Evolutionary conservation across 2,888 invertebrate genomes (phyloP).

Genomic region (Eupithecia vulgata): DNA sequence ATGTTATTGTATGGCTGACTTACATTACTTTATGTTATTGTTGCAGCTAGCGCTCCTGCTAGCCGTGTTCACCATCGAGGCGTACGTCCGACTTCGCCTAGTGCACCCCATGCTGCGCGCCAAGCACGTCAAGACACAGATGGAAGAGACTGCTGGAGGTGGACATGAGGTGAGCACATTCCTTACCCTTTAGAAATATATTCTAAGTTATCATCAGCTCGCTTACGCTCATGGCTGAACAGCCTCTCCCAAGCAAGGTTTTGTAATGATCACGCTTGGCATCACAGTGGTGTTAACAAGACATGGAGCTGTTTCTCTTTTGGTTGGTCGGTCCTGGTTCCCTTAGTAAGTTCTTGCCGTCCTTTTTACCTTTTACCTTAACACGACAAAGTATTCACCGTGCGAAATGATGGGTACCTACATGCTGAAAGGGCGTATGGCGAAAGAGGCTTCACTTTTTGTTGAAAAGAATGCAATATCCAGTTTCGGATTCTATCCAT

Average conservation of each 20-base stretch:
- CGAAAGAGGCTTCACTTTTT: neutral
- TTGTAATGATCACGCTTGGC: neutral
- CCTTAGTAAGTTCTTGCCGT: no score
- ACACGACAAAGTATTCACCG: no score
- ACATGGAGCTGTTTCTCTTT: no score
- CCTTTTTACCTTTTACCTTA: no score
- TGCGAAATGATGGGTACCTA: no score
- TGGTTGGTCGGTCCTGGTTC: no score
- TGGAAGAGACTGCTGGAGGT: constrained; percentile 90
- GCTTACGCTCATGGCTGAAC: neutral
- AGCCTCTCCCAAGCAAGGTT: neutral
- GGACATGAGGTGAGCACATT: constrained; percentile 86
- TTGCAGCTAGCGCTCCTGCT: constrained; percentile 87
- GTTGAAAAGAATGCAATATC: neutral
- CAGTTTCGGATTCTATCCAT: neutral
- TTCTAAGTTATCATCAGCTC: neutral
- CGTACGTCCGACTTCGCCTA: constrained; percentile 89
- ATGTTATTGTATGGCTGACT: neutral
- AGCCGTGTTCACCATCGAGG: constrained; percentile 88
- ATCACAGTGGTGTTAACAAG: no score
- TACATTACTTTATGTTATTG: constrained; percentile 43
- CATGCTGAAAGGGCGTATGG: no score
- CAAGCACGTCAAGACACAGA: constrained; percentile 89
- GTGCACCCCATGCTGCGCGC: constrained; percentile 89
- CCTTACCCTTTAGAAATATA: neutral